Conservation (phyloP, 1,140 invertebrate species). For the Lepidurus arcticus region DNA sequence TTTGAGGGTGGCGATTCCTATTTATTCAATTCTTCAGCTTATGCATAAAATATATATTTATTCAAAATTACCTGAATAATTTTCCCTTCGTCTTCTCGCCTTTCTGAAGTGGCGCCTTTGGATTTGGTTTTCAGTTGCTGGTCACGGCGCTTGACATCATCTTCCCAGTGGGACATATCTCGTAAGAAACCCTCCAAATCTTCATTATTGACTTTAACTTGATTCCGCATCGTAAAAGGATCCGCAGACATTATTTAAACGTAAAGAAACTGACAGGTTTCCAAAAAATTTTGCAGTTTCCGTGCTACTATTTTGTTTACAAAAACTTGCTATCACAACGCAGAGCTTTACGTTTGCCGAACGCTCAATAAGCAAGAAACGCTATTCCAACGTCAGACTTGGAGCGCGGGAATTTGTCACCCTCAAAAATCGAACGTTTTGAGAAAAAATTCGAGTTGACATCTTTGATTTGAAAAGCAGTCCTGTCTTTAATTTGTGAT, state of each 20-base stretch:
- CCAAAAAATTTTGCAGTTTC: too few species aligned
- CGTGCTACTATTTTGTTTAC: too few species aligned
- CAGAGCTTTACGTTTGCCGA: too few species aligned
- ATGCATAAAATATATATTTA: slow-evolving; percentile 19
- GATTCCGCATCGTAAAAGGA: slow-evolving; percentile 57
- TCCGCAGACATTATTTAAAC: slow-evolving; percentile 36
- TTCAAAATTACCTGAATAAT: slow-evolving; percentile 30
- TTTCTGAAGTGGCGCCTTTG: slow-evolving; percentile 23
- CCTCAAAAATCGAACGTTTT: too few species aligned
- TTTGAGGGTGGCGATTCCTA: neutral
- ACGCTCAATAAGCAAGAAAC: too few species aligned
- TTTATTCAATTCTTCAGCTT: neutral
- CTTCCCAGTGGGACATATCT: slow-evolving; percentile 75
- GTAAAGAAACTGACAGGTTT: too few species aligned
- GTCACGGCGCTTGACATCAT: slow-evolving; percentile 76
- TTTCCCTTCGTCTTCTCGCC: slow-evolving; percentile 31
- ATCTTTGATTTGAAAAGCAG: too few species aligned
- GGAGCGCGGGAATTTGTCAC: too few species aligned
- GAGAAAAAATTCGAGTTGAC: too few species aligned
- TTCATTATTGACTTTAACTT: slow-evolving; percentile 63
- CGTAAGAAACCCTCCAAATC: slow-evolving; percentile 65
- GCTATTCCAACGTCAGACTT: too few species aligned
- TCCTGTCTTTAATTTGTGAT: too few species aligned
- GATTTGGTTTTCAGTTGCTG: slow-evolving; percentile 46
- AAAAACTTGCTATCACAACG: too few species aligned